Evolutionary conservation across 2,113 vertebrate genomes (phyloP), one percentile per base, ranked within the genome.

Genomic region (Heliornis fulica): DNA sequence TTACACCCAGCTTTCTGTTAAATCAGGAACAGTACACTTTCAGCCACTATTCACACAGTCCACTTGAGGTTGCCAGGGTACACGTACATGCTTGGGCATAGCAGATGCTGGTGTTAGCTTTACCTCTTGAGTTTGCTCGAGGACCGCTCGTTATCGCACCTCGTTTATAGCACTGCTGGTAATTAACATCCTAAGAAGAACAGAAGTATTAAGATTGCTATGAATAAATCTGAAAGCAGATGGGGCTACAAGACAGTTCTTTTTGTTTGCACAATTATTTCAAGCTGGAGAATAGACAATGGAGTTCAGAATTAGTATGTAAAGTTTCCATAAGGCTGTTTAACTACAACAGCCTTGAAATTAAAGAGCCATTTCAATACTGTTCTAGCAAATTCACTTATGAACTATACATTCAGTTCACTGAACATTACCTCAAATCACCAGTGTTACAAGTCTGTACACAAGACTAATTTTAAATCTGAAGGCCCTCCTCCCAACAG

Each of bases 161-260:
- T 96, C 98, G 96, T 89, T 98, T 99, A 82, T 98, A 99, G 92
- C 97, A 96, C 38, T 98, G 98, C 78, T 99, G 99, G 92, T 98
- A 98, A 90, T 98, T 98, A 40, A 97, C 92, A 71, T 99, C 99
- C 99, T 99, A 90, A 59, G 93, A 57, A 72, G 11, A 86, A 95
- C 11, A 95, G 15, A 85, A 79, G 29, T 15, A 63, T 46, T 77
- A 83, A 83, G 13, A 91, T 8, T 3, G 32, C 14, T 71, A 3
- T 63, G 45, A 84, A 51, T 17, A 78, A 76, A 84, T 32, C 15
- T 74, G 41, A 82, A 64, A 40, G 70, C 36, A 72, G 18, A 7
- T 25, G 15, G 14, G 46, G n/a, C 61, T 87, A 54, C 9, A 26
- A 63, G 50, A 84, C 77, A 77, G 8, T 68, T 20, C 21, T 64